Conservation (phyloP, 2,797 vertebrate genomes). For the Diplodus sargus region DNA sequence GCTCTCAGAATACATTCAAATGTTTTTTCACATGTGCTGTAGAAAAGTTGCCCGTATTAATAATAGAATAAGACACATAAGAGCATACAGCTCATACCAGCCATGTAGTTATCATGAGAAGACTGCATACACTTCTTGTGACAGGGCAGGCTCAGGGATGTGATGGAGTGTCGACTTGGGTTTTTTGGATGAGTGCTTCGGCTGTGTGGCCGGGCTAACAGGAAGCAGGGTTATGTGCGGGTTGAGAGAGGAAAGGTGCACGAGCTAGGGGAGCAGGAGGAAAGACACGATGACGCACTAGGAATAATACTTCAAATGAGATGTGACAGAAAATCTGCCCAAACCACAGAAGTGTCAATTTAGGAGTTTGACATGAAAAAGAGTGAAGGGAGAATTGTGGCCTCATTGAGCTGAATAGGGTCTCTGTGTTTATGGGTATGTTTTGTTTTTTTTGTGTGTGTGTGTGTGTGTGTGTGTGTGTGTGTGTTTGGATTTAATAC, state of each 20-base stretch:
- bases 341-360: slow-evolving; percentile 38
- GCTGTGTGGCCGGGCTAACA: slow-evolving; percentile 35
- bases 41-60: slow-evolving; percentile 38
- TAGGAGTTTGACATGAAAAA: slow-evolving; percentile 35
- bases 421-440: slow-evolving; percentile 6
- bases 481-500: not conserved
- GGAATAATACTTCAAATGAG: slow-evolving; percentile 28
- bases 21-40: slow-evolving; percentile 14
- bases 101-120: slow-evolving; percentile 40
- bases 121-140: slow-evolving; percentile 49
- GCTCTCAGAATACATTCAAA: slow-evolving; percentile 29
- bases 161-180: slow-evolving; percentile 57
- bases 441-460: not conserved
- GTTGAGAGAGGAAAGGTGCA: slow-evolving; percentile 36
- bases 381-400: slow-evolving; percentile 13
- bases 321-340: slow-evolving; percentile 50
- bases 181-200: slow-evolving; percentile 68
- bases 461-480: slow-evolving; percentile 6
- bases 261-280: slow-evolving; percentile 12
- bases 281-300: slow-evolving; percentile 18
- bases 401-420: slow-evolving; percentile 21
- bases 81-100: slow-evolving; percentile 29
- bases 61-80: slow-evolving; percentile 49
- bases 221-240: slow-evolving; percentile 35
- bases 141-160: slow-evolving; percentile 63